Evolutionary conservation across 2,113 vertebrate species (phyloP).

Genomic region (Gambusia affinis): DNA sequence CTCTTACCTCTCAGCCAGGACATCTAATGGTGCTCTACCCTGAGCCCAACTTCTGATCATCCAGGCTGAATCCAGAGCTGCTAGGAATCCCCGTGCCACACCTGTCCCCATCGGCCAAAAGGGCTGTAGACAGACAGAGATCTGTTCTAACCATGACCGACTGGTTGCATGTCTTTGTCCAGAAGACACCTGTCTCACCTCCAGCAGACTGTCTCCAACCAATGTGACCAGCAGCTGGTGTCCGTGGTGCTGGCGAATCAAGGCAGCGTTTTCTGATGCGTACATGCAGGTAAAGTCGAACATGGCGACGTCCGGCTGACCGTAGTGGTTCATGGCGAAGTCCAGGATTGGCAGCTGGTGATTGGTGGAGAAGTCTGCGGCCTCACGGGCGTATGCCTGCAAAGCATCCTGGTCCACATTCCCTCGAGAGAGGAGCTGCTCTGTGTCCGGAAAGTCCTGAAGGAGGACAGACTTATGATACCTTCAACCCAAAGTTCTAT

Average conservation of each 20-base stretch:
- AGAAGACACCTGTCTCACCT: constrained; percentile 57
- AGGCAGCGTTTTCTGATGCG: constrained; percentile 90
- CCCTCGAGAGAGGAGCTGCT: constrained; percentile 86
- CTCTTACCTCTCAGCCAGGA: constrained; percentile 89
- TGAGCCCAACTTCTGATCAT: constrained; percentile 93
- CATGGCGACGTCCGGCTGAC: constrained; percentile 96
- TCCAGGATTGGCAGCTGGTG: constrained; percentile 90
- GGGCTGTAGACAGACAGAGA: constrained; percentile 76
- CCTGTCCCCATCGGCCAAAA: constrained; percentile 99
- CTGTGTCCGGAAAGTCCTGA: constrained; percentile 91
- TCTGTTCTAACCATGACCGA: neutral
- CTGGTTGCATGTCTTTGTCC: neutral
- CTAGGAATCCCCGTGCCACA: constrained; percentile 94
- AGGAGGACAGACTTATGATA: neutral
- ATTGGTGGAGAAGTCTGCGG: constrained; percentile 93
- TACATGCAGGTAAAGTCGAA: constrained; percentile 99
- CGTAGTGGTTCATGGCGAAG: constrained; percentile 96
- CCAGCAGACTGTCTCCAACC: constrained; percentile 95
- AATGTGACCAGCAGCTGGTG: constrained; percentile 89
- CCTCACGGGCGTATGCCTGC: constrained; percentile 88
- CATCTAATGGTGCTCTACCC: constrained; percentile 84
- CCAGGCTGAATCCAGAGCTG: constrained; percentile 95
- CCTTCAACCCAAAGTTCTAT: neutral
- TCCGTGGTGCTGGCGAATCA: constrained; percentile 86
- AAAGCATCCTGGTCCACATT: constrained; percentile 95